Base-by-base conservation (phyloP, 1,140 invertebrate genomes). In the Drepana arcuata region DNA sequence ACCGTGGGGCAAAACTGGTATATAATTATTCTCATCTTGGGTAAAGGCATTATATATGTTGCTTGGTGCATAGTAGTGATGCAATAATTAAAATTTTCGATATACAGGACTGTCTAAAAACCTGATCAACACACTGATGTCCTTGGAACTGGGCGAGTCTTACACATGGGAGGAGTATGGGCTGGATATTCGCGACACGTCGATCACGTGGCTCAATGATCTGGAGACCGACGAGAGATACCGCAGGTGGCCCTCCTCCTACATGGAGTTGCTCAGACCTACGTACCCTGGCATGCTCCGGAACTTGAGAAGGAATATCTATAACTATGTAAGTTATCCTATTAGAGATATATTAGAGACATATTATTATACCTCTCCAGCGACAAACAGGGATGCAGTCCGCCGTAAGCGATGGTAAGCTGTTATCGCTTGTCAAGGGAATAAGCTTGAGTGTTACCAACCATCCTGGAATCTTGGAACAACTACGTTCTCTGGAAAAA, bases 241-340 rank as follows among this genome's bases (percentile, higher is more conserved):
- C 62, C 84, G 86, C 7, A 86, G 91, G 34, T 99, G 97, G 97
- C 92, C 95, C 0, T 84, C 88, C 1, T 95, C 91, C 25, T 87
- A 97, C 29, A 92, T 93, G 67, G 95, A 99, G 52, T 82, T 99
- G 33, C 84, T 99, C 25, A 86, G 96, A 35, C 97, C 97, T 24
- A 97, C 96, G 0, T 99, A 97, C 69, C 96, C 97, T 7, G 97
- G 97, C 18, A 98, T 99, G 95, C 80, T 99, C 23, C 84, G 97
- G 47, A 95, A 93, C 61, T 89, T 99, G 47, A 88, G 94, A 14
- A 94, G 95, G 57, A 99, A 99, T 85, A 87, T 99, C 12, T 99
- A 82, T 43, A 78, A 78, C 48, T 79, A 79, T 47, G 77, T 81
- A 41, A 50, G 70, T 67, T 21, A 30, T 31, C 15, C 25, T 16